Conservation (phyloP, 2,888 invertebrate genomes). For the Hoplodrina ambigua region DNA sequence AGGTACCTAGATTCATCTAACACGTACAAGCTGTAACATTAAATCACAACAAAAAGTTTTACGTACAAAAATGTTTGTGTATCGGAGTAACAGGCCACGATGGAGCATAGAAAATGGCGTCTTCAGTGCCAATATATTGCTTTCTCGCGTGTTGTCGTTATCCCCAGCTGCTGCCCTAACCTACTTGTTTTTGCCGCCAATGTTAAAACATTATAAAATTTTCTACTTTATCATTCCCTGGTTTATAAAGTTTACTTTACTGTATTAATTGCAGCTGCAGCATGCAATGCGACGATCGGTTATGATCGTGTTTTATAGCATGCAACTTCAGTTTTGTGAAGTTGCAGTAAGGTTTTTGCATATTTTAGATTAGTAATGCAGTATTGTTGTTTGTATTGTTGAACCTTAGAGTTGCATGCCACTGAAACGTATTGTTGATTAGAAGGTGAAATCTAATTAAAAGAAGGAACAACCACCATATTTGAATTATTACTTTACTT, state of each 20-base stretch:
- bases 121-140: slow-evolving; percentile 88
- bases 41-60: slow-evolving; percentile 64
- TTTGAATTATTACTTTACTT: not conserved
- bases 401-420: not conserved
- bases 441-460: too few relatives aligned
- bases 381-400: slow-evolving; percentile 20
- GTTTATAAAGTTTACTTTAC: slow-evolving; percentile 68
- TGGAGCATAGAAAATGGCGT: slow-evolving; percentile 81
- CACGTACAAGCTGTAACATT: slow-evolving; percentile 62
- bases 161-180: slow-evolving; percentile 82
- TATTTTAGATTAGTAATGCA: slow-evolving; percentile 30
- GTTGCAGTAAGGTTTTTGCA: slow-evolving; percentile 31
- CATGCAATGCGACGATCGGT: slow-evolving; percentile 70
- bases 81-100: slow-evolving; percentile 65
- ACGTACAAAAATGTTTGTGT: slow-evolving; percentile 63
- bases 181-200: slow-evolving; percentile 83
- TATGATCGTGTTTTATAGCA: slow-evolving; percentile 56
- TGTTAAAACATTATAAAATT: slow-evolving; percentile 82
- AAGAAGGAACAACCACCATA: not conserved
- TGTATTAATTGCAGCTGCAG: slow-evolving; percentile 65
- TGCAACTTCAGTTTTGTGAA: slow-evolving; percentile 52
- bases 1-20: slow-evolving; percentile 19
- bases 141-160: slow-evolving; percentile 89
- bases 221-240: slow-evolving; percentile 79
- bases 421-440: not conserved